These are phyloP conservation scores for Cyclophora punctaria DNA, from an alignment of 2,888 invertebrate genomes.

Conservation along the genomic window DNA sequence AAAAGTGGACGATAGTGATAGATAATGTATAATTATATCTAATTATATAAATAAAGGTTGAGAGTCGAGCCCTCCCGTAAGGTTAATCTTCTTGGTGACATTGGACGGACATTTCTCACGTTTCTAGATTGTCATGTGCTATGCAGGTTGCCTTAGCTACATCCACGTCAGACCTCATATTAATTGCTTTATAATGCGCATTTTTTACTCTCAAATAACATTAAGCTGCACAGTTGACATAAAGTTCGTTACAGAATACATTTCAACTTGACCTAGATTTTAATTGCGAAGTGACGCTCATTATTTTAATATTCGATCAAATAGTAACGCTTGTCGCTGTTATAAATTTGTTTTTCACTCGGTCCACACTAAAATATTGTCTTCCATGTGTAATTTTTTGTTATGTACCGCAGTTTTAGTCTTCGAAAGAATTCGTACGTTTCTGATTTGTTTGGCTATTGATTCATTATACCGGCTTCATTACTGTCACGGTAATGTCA, in stretches of 20 bases:
- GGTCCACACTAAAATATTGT: not conserved
- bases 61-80: slow-evolving; percentile 30
- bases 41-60: slow-evolving; percentile 28
- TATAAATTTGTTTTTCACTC: no score
- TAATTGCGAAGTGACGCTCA: slow-evolving; percentile 27
- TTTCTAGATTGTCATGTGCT: slow-evolving; percentile 40
- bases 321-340: no score
- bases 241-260: slow-evolving; percentile 27
- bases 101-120: slow-evolving; percentile 37
- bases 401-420: not conserved
- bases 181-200: slow-evolving; percentile 10
- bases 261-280: slow-evolving; percentile 43
- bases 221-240: slow-evolving; percentile 5
- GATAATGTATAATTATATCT: slow-evolving; percentile 15
- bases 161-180: slow-evolving; percentile 18
- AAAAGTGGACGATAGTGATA: no score
- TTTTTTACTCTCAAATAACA: slow-evolving; percentile 5
- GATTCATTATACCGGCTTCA: slow-evolving; percentile 1
- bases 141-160: slow-evolving; percentile 37
- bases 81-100: slow-evolving; percentile 43
- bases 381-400: not conserved
- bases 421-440: not conserved
- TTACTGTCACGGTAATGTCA: slow-evolving; percentile 12
- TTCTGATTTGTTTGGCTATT: not conserved
- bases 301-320: not conserved